These are phyloP conservation scores for Zaprionus davidi DNA, from an alignment of 1,140 invertebrate species.

Conservation along the genomic window DNA sequence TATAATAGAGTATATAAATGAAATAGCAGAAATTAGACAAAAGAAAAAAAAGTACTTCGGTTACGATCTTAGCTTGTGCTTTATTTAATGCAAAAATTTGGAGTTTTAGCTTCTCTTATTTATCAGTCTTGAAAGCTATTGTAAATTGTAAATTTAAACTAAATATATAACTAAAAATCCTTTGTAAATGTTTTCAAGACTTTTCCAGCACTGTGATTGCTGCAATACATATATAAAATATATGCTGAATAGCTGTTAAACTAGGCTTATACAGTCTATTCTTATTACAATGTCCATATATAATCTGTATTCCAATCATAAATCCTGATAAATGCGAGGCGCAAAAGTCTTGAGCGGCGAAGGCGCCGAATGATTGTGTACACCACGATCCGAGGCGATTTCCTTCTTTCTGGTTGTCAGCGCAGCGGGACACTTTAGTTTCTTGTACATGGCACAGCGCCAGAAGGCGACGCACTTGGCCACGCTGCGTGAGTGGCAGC, in stretches of 20 bases:
- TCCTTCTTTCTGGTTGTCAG: slow-evolving; percentile 62
- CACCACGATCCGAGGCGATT: slow-evolving; percentile 31
- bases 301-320: neutral
- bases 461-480: slow-evolving; percentile 57
- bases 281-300: neutral
- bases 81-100: slow-evolving; percentile 22
- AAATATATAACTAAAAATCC: neutral
- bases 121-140: neutral
- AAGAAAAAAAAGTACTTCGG: neutral
- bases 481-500: slow-evolving; percentile 51
- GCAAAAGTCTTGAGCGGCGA: slow-evolving; percentile 58
- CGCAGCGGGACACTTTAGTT: slow-evolving; percentile 47
- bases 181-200: neutral
- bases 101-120: neutral
- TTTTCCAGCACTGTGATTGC: neutral
- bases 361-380: slow-evolving; percentile 65
- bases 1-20: neutral
- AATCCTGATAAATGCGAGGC: slow-evolving; percentile 39
- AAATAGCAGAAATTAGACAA: neutral
- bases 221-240: neutral
- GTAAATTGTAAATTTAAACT: neutral
- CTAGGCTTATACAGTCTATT: no score
- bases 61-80: neutral
- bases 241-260: neutral
- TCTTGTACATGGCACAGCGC: slow-evolving; percentile 67